Conservation (phyloP, 2,113 vertebrate genomes). For the Marmota flaviventris region DNA sequence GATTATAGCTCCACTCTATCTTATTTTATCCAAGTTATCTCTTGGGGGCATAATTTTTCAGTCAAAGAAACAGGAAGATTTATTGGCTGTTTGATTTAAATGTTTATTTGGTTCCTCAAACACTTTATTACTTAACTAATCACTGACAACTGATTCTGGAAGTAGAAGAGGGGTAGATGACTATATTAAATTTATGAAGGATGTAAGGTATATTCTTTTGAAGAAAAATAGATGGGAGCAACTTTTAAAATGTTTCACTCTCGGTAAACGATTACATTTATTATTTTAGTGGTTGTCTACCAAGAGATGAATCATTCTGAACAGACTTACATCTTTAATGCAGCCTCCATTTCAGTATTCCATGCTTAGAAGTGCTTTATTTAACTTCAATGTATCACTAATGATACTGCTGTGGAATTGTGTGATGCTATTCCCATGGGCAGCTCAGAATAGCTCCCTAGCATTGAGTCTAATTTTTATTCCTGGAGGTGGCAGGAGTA, state of each 20-base stretch:
- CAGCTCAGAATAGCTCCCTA: conserved; percentile 46
- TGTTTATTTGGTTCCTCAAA: conserved; percentile 55
- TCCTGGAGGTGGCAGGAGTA: conserved; percentile 31
- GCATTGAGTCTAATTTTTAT: conserved; percentile 51
- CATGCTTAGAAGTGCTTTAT: conserved; percentile 7
- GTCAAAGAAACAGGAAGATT: conserved; percentile 51
- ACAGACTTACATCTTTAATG: conserved; percentile 15
- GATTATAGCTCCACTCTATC: not conserved
- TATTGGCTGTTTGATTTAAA: conserved; percentile 50
- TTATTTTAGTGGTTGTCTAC: conserved; percentile 8
- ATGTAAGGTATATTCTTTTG: not conserved
- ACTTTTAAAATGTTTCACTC: conserved; percentile 15
- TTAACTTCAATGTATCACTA: conserved; percentile 30
- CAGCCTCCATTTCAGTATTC: not conserved
- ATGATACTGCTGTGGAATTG: conserved; percentile 19
- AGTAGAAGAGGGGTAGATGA: not conserved
- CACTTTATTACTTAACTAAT: not conserved
- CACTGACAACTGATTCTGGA: not conserved
- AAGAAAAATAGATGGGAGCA: not conserved
- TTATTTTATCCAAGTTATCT: conserved; percentile 49
- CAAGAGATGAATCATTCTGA: not conserved
- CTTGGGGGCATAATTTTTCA: not conserved
- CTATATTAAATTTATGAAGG: not conserved
- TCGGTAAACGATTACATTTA: not conserved
- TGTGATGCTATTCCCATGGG: conserved; percentile 39